Base-by-base conservation (phyloP, 2,797 vertebrate genomes). In the Rhabdophis nuchalis region DNA sequence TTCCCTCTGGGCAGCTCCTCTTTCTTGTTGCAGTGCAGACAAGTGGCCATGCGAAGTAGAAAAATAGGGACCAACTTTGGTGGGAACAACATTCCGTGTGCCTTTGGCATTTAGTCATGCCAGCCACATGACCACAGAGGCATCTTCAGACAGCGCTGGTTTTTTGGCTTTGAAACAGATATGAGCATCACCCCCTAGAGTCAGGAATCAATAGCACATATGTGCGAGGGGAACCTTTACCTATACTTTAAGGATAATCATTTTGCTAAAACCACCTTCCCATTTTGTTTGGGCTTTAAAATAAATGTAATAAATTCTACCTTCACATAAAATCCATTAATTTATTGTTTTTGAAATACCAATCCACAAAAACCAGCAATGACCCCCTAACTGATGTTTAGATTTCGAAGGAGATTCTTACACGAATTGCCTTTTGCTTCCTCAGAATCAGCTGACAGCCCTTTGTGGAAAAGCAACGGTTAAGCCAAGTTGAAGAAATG, bases 401-500 rank as follows among this genome's bases (percentile, higher is more conserved):
- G 58, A 18, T 29, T 56, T 90, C 32, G 0, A 18, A 82, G 9
- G 50, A 23, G 57, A 36, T 54, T 5, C 18, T 29, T 18, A 60
- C 1, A 58, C 13, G 1, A 12, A 12, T 46, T 36, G 8, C n/a
- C 9, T 57, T n/a, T 88, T 89, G 91, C 27, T 7, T n/a, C 64
- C 8, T 58, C 53, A 97, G 97, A 97, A 82, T 25, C 95, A 96
- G 82, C 91, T 97, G 96, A 96, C 96, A 32, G 94, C 94, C 5
- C 92, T 97, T 0, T 96, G 95, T 85, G 96, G 96, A 92, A 97
- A 97, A 57, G 96, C 93, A 46, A 94, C 93, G 14, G 92, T 95
- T 86, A 96, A 96, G 92, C 88, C 23, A 5, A 94, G 27, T 60
- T 96, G 93, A 95, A 32, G 92, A 86, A 92, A 90, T 52, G 58